Conservation (phyloP, 2,888 invertebrate genomes). For the Acleris cristana region DNA sequence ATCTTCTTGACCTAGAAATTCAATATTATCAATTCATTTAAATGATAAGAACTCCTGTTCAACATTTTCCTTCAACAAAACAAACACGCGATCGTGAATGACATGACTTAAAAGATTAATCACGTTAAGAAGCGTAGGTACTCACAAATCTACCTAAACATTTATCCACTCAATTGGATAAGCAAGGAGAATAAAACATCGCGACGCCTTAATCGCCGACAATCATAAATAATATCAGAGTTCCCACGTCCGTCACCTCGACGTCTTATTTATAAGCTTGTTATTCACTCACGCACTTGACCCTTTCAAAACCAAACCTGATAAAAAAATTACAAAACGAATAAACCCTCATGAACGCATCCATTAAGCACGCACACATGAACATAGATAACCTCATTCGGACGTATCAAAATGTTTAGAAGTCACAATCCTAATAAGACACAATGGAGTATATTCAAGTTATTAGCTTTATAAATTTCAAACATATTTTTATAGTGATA, state of each 20-base stretch:
- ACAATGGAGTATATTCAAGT: too few relatives aligned
- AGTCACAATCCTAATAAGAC: constrained; percentile 39
- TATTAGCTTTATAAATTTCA: too few relatives aligned
- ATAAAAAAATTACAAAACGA: constrained; percentile 70
- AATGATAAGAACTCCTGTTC: too few relatives aligned
- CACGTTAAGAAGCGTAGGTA: constrained; percentile 22
- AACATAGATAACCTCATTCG: constrained; percentile 69
- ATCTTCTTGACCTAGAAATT: too few relatives aligned
- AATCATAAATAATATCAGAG: constrained; percentile 64
- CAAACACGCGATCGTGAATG: not conserved
- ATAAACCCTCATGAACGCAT: constrained; percentile 58
- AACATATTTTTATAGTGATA: too few relatives aligned
- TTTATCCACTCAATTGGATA: constrained; percentile 32
- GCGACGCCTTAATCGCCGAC: constrained; percentile 38
- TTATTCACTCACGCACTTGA: constrained; percentile 68
- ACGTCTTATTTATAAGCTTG: constrained; percentile 72
- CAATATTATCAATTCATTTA: too few relatives aligned
- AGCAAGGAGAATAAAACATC: constrained; percentile 45
- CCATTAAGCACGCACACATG: constrained; percentile 48
- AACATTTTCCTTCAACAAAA: too few relatives aligned
- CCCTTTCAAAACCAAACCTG: constrained; percentile 69
- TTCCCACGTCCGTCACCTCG: constrained; percentile 69
- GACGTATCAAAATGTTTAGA: constrained; percentile 58
- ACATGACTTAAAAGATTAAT: constrained; percentile 11
- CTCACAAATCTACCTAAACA: constrained; percentile 30